These are phyloP conservation scores for Encarsia formosa DNA, from an alignment of 2,888 invertebrate species.

Conservation along the genomic window DNA sequence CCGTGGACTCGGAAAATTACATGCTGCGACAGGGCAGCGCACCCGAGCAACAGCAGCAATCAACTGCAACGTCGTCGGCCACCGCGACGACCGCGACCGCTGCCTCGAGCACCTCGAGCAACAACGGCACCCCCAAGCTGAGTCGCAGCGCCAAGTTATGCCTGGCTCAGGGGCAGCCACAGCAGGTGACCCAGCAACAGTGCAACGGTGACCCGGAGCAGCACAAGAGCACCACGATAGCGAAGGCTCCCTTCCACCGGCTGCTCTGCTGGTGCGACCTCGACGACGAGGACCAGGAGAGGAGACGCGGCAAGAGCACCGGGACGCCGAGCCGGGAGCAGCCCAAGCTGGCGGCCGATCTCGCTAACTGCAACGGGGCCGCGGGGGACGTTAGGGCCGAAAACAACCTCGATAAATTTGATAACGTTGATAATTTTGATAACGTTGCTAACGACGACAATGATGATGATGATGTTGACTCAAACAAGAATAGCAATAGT, in stretches of 20 bases:
- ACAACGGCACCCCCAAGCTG: slow-evolving; percentile 21
- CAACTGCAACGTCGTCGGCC: slow-evolving; percentile 8
- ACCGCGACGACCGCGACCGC: not conserved
- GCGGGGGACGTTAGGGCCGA: not conserved
- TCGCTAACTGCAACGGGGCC: not conserved
- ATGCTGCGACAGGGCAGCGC: slow-evolving; percentile 44
- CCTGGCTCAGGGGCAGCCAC: slow-evolving; percentile 10
- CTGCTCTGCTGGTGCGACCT: slow-evolving; percentile 45
- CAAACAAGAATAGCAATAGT: not conserved
- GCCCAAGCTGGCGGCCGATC: too few relatives aligned
- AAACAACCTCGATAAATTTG: slow-evolving; percentile 4
- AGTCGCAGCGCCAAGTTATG: slow-evolving; percentile 7
- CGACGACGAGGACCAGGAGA: too few relatives aligned
- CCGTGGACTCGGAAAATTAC: slow-evolving; percentile 48
- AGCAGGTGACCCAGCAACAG: not conserved
- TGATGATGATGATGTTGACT: slow-evolving; percentile 7
- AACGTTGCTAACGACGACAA: not conserved
- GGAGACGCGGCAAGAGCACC: too few relatives aligned
- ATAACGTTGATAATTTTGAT: slow-evolving; percentile 12
- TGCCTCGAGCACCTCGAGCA: not conserved
- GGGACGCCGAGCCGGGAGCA: not conserved
- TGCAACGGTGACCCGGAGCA: not conserved
- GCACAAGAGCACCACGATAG: not conserved
- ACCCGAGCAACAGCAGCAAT: slow-evolving; percentile 6
- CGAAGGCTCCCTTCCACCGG: slow-evolving; percentile 44